Evolutionary conservation across 2,113 vertebrate species (phyloP).

Genomic region (Okapia johnstoni): DNA sequence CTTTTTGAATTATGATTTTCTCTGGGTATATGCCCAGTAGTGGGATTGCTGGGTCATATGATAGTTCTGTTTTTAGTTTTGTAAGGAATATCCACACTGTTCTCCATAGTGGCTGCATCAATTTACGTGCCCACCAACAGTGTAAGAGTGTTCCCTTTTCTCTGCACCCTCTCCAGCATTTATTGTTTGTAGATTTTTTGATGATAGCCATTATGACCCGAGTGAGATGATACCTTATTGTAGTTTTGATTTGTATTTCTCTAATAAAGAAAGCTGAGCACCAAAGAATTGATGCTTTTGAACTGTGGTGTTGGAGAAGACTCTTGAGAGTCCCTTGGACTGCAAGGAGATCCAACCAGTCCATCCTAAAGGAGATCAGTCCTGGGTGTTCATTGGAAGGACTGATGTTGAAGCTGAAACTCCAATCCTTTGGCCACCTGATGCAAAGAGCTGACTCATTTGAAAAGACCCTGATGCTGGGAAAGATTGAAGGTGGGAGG

Average conservation of each 20-base stretch:
- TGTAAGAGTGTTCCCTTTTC: neutral
- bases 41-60: neutral
- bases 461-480: too few relatives aligned
- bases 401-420: too few relatives aligned
- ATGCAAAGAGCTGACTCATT: too few relatives aligned
- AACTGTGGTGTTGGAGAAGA: too few relatives aligned
- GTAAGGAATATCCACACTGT: neutral
- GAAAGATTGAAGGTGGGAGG: too few relatives aligned
- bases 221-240: neutral
- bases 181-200: neutral
- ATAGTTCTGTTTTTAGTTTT: neutral
- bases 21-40: neutral
- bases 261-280: neutral
- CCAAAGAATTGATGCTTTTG: too few relatives aligned
- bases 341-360: too few relatives aligned
- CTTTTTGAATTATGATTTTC: neutral
- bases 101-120: neutral
- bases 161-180: neutral
- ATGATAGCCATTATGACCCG: neutral
- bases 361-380: too few relatives aligned
- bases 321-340: too few relatives aligned
- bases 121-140: neutral
- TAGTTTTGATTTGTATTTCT: neutral
- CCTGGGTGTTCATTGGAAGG: too few relatives aligned
- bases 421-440: too few relatives aligned